These are phyloP conservation scores for Zootoca vivipara DNA, from an alignment of 2,113 vertebrate genomes.

Conservation along the genomic window DNA sequence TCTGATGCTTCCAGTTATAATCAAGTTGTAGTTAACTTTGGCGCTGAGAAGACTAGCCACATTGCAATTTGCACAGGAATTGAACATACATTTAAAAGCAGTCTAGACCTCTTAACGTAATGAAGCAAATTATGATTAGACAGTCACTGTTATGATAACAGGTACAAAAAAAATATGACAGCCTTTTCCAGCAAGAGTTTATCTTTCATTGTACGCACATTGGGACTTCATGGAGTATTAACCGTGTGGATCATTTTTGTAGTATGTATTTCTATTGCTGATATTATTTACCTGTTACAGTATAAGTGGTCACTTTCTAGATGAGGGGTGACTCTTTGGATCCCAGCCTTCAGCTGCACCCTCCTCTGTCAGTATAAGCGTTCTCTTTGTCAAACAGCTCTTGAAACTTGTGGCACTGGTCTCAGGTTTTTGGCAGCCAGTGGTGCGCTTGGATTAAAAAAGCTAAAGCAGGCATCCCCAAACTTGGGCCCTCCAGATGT, in stretches of 20 bases:
- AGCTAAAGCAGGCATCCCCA: not conserved
- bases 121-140: slow-evolving; percentile 70
- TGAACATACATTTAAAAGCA: slow-evolving; percentile 50
- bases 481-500: too few relatives aligned
- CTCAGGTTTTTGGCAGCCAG: slow-evolving; percentile 24
- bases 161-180: slow-evolving; percentile 45
- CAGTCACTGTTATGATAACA: slow-evolving; percentile 56
- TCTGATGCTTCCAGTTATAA: slow-evolving; percentile 85
- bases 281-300: slow-evolving; percentile 54
- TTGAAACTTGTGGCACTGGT: slow-evolving; percentile 47
- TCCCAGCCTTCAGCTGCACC: slow-evolving; percentile 32
- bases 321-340: slow-evolving; percentile 37
- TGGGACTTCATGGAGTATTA: slow-evolving; percentile 69
- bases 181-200: slow-evolving; percentile 56
- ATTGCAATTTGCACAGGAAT: slow-evolving; percentile 75
- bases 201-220: slow-evolving; percentile 68
- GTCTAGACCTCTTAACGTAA: slow-evolving; percentile 54
- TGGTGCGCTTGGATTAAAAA: slow-evolving; percentile 4
- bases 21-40: slow-evolving; percentile 79
- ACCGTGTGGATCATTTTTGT: slow-evolving; percentile 56
- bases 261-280: slow-evolving; percentile 37
- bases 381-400: slow-evolving; percentile 28
- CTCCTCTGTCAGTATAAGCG: slow-evolving; percentile 33
- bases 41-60: slow-evolving; percentile 79
- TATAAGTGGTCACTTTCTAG: slow-evolving; percentile 57